phyloP scores from a whole-genome alignment of 2,888 invertebrate species.

The Griposia aprilina region DNA sequence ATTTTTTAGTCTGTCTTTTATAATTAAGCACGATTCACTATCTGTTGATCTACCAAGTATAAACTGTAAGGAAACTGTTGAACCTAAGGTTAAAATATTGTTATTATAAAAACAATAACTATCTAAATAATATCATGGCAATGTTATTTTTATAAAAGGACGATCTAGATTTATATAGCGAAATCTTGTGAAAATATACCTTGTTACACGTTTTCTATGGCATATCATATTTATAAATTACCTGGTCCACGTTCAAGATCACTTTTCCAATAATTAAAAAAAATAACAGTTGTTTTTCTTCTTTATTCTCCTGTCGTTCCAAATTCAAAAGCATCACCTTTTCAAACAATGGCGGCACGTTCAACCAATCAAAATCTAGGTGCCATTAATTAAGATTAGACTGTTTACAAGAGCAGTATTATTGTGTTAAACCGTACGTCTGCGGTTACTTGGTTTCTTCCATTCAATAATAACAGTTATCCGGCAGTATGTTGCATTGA shows the following conservation, averaged over 20 bases:
- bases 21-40: slow-evolving; percentile 12
- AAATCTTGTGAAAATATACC: background rate
- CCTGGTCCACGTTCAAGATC: background rate
- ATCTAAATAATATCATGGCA: background rate
- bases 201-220: background rate
- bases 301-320: background rate
- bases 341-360: slow-evolving; percentile 13
- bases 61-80: slow-evolving; percentile 32
- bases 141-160: background rate
- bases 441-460: slow-evolving; percentile 70
- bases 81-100: background rate
- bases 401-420: slow-evolving; percentile 44
- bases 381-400: slow-evolving; percentile 33
- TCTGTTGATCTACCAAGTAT: slow-evolving; percentile 19
- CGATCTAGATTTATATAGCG: background rate
- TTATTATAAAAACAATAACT: background rate
- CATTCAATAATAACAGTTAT: slow-evolving; percentile 66
- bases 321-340: slow-evolving; percentile 37
- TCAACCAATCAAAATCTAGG: slow-evolving; percentile 18
- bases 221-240: background rate
- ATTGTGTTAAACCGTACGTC: slow-evolving; percentile 34
- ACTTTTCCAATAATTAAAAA: background rate
- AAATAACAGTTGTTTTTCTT: background rate
- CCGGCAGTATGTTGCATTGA: slow-evolving; percentile 40
- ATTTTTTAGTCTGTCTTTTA: slow-evolving; percentile 11